These are phyloP conservation scores for Criorhina ranunculi DNA, from an alignment of 2,888 invertebrate genomes.

Conservation along the genomic window DNA sequence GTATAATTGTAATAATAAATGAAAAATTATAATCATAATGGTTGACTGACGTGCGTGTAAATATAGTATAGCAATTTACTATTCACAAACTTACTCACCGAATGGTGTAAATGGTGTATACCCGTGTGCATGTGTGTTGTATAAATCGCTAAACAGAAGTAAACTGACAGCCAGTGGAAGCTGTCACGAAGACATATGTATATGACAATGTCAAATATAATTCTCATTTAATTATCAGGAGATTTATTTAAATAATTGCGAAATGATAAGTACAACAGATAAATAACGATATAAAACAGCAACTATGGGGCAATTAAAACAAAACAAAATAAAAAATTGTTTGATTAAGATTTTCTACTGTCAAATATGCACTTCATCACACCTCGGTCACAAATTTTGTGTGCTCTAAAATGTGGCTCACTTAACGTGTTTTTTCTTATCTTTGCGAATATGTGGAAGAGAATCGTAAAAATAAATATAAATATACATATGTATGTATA, in stretches of 20 bases:
- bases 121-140: conserved; percentile 1
- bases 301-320: conserved; percentile 38
- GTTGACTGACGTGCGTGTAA: conserved; percentile 60
- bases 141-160: background rate
- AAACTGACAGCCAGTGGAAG: conserved; percentile 39
- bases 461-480: background rate
- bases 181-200: conserved; percentile 57
- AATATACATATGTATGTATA: too few relatives aligned
- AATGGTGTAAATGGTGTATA: conserved; percentile 31
- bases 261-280: conserved; percentile 19
- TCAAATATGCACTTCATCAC: conserved; percentile 33
- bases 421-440: conserved; percentile 46
- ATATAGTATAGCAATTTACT: conserved; percentile 49
- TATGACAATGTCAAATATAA: conserved; percentile 68
- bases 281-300: conserved; percentile 15
- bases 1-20: conserved; percentile 58
- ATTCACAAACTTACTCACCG: conserved; percentile 27
- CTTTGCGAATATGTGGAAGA: conserved; percentile 10
- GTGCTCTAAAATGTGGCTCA: conserved; percentile 17
- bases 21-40: conserved; percentile 51
- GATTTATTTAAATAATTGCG: conserved; percentile 60
- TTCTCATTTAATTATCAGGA: conserved; percentile 56
- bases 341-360: conserved; percentile 45
- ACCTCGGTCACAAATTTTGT: conserved; percentile 7
- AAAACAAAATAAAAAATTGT: conserved; percentile 55